phyloP scores from a whole-genome alignment of 2,888 invertebrate species.

The Strigamia maritima region DNA sequence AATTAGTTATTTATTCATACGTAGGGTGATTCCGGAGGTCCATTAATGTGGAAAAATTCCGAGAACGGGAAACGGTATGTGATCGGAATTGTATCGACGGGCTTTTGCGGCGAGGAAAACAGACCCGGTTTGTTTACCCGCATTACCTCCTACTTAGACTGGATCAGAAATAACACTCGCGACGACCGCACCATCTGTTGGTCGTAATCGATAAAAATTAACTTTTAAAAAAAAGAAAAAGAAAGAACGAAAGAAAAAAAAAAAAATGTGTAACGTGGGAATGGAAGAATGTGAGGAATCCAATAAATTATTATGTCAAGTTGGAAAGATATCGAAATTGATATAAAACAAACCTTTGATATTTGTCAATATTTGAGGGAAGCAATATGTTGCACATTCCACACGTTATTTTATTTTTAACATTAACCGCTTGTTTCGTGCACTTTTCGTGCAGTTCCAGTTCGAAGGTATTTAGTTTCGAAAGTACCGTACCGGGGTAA shows the following conservation, averaged over 20 bases:
- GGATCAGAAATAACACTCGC: neutral
- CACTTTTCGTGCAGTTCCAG: neutral
- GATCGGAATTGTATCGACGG: neutral
- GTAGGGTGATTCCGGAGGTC: neutral
- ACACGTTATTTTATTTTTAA: neutral
- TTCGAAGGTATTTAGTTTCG: no score
- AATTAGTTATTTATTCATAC: neutral
- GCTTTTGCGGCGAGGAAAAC: neutral
- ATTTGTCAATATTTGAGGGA: neutral
- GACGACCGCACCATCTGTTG: neutral
- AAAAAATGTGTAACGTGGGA: neutral
- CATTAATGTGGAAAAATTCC: neutral
- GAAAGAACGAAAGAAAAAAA: neutral
- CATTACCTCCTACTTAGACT: neutral
- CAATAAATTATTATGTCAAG: constrained; percentile 1
- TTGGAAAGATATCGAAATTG: neutral
- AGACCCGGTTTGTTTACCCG: neutral
- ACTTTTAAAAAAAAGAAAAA: neutral
- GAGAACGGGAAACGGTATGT: neutral
- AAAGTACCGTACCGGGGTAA: no score
- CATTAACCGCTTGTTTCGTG: neutral
- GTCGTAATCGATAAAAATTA: constrained; percentile 1
- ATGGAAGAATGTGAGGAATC: neutral
- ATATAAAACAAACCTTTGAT: constrained; percentile 9
- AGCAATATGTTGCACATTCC: neutral